Evolutionary conservation across 2,888 invertebrate species (phyloP).

Genomic region (Machimus rusticus): DNA sequence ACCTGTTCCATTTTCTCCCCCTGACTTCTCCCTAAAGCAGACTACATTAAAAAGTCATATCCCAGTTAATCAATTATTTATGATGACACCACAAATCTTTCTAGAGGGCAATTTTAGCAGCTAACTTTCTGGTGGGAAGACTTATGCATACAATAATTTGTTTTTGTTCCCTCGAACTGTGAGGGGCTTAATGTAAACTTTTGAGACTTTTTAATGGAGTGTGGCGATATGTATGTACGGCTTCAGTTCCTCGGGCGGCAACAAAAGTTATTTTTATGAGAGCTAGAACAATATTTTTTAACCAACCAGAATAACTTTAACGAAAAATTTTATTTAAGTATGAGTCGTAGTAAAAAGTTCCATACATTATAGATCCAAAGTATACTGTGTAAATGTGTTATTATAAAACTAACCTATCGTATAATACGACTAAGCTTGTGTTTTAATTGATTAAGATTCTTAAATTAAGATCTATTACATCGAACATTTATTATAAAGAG

Average conservation of each 20-base stretch:
- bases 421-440: too few species aligned
- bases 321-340: not conserved
- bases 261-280: not conserved
- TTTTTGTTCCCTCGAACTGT: not conserved
- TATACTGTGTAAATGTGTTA: too few species aligned
- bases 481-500: too few species aligned
- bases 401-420: too few species aligned
- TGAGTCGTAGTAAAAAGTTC: too few species aligned
- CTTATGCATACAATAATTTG: not conserved
- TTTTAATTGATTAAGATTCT: too few species aligned
- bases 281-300: not conserved
- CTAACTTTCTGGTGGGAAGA: slow-evolving; percentile 12
- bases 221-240: not conserved
- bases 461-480: too few species aligned
- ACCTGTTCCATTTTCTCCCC: slow-evolving; percentile 26
- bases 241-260: not conserved
- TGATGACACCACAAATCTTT: slow-evolving; percentile 50
- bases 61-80: slow-evolving; percentile 50
- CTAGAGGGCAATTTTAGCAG: slow-evolving; percentile 12
- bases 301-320: not conserved
- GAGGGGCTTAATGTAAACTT: not conserved
- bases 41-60: slow-evolving; percentile 49
- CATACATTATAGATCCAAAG: too few species aligned
- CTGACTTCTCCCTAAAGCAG: not conserved
- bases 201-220: not conserved